phyloP scores from a whole-genome alignment of 2,113 vertebrate species.

The Epinephelus fuscoguttatus region DNA sequence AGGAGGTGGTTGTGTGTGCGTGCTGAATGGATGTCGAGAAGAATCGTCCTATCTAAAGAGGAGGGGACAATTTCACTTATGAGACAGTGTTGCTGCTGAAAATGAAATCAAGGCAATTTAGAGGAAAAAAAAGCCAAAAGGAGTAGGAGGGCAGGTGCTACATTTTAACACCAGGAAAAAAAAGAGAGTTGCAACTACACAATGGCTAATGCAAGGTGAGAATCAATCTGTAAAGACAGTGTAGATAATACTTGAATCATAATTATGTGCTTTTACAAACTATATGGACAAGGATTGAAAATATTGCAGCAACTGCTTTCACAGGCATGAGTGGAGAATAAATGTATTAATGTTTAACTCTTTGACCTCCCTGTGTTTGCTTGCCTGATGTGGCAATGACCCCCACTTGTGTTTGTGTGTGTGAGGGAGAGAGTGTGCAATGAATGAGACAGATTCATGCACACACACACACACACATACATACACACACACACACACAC shows the following conservation, averaged over 20 bases:
- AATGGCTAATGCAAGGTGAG: neutral
- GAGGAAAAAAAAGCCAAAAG: neutral
- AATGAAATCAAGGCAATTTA: neutral
- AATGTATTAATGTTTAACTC: conserved; percentile 67
- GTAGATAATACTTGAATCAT: neutral
- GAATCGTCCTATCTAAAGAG: neutral
- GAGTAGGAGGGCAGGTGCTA: neutral
- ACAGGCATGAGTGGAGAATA: conserved; percentile 6
- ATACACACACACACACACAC: neutral
- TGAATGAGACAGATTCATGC: neutral
- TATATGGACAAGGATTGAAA: neutral
- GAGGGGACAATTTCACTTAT: neutral
- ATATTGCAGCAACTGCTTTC: neutral
- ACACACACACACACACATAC: neutral
- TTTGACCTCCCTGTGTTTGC: conserved; percentile 45
- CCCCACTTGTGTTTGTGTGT: conserved; percentile 31
- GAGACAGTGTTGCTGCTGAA: conserved; percentile 6
- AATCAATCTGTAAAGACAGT: neutral
- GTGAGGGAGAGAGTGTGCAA: neutral
- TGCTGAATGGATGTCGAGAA: neutral
- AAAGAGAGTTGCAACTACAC: too few species aligned
- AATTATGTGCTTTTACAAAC: too few species aligned
- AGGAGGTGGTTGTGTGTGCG: neutral
- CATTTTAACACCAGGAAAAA: neutral
- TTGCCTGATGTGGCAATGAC: conserved; percentile 65